These are phyloP conservation scores for Argyresthia goedartella DNA, from an alignment of 2,888 invertebrate species.

Conservation along the genomic window DNA sequence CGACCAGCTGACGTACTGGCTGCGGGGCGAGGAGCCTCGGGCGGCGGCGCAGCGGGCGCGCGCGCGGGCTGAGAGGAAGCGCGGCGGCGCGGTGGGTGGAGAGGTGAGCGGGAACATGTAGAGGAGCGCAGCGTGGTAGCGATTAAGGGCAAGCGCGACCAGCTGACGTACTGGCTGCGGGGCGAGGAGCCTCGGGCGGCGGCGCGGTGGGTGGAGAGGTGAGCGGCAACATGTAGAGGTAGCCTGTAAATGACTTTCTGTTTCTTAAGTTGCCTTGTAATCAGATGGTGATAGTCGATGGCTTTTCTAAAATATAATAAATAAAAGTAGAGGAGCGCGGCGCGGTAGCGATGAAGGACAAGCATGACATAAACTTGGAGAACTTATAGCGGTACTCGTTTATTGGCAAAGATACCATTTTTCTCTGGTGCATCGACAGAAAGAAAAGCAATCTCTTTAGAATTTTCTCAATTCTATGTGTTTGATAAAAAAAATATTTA, in stretches of 20 bases:
- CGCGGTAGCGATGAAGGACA: conserved; percentile 84
- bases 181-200: conserved; percentile 59
- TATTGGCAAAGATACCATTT: too few relatives aligned
- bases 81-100: conserved; percentile 76
- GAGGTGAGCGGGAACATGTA: conserved; percentile 81
- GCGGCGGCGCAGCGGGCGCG: conserved; percentile 25
- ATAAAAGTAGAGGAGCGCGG: conserved; percentile 83
- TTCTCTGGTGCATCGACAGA: too few relatives aligned
- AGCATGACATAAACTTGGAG: too few relatives aligned
- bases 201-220: conserved; percentile 75
- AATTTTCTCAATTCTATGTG: too few relatives aligned
- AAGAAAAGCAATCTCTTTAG: too few relatives aligned
- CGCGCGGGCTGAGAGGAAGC: conserved; percentile 33
- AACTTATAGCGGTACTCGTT: too few relatives aligned
- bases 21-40: conserved; percentile 70
- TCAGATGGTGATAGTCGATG: too few relatives aligned
- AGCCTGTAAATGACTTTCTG: too few relatives aligned
- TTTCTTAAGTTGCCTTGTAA: too few relatives aligned
- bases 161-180: conserved; percentile 85
- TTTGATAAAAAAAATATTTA: too few relatives aligned
- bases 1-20: conserved; percentile 86
- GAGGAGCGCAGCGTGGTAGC: conserved; percentile 81
- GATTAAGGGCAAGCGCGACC: conserved; percentile 89
- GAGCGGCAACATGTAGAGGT: conserved; percentile 85
- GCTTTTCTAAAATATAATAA: too few relatives aligned